Evolutionary conservation across 2,888 invertebrate species (phyloP).

Genomic region (Cheilosia impressa): DNA sequence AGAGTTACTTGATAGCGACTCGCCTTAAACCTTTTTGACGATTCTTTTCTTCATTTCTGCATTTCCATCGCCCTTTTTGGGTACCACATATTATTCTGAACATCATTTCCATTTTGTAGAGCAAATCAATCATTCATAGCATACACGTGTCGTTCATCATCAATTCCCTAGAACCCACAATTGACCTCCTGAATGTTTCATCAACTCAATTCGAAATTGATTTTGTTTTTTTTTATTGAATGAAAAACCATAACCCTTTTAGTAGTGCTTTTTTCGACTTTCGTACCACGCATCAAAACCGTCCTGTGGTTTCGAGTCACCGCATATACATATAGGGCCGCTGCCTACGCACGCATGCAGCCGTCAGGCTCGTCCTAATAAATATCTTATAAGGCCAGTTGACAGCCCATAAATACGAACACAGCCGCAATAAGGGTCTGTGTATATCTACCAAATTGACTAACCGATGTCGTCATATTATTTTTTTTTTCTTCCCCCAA

Average conservation of each 20-base stretch:
- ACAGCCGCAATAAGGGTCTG: constrained; percentile 51
- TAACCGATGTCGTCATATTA: constrained; percentile 64
- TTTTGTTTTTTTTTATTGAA: constrained; percentile 7
- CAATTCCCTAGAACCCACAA: constrained; percentile 49
- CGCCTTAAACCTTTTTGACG: too few species aligned
- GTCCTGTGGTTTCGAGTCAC: constrained; percentile 63
- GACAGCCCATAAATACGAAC: constrained; percentile 74
- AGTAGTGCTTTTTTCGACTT: not conserved
- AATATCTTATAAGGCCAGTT: constrained; percentile 72
- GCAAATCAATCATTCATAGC: constrained; percentile 64
- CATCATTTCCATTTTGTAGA: constrained; percentile 8
- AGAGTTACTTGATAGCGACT: too few species aligned
- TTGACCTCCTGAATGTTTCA: constrained; percentile 72
- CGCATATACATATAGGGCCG: constrained; percentile 12
- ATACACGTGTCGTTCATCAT: constrained; percentile 67
- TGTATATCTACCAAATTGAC: constrained; percentile 43
- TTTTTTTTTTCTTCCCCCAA: constrained; percentile 43
- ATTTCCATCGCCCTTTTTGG: not conserved
- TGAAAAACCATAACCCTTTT: constrained; percentile 66
- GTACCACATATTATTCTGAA: not conserved
- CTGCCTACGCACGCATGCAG: constrained; percentile 47
- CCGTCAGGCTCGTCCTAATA: constrained; percentile 60
- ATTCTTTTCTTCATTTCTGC: not conserved
- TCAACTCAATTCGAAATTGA: constrained; percentile 68
- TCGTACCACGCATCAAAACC: constrained; percentile 55